Evolutionary conservation across 2,113 vertebrate species (phyloP).

Genomic region (Ancistrus triradiatus): DNA sequence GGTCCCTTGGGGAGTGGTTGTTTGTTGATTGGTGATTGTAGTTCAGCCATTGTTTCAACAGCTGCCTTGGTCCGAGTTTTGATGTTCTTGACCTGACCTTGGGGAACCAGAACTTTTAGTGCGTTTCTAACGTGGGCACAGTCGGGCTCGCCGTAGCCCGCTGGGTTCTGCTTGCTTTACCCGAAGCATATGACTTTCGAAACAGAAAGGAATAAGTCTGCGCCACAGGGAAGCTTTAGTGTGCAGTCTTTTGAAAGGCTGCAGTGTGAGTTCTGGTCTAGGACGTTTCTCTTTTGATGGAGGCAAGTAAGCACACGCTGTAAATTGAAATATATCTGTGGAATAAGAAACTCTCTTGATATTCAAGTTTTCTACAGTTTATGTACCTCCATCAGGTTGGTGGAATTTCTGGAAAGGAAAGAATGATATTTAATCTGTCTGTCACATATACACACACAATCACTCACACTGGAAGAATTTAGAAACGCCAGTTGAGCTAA

Average conservation of each 20-base stretch:
- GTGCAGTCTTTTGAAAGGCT: constrained; percentile 30
- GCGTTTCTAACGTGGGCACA: constrained; percentile 16
- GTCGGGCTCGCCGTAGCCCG: not conserved
- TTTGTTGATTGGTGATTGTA: constrained; percentile 42
- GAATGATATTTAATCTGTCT: too few relatives aligned
- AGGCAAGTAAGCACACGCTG: constrained; percentile 24
- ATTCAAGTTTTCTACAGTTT: too few relatives aligned
- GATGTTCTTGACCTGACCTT: constrained; percentile 51
- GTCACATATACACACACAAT: too few relatives aligned
- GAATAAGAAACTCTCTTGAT: too few relatives aligned
- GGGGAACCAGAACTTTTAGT: constrained; percentile 26
- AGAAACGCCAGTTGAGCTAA: too few relatives aligned
- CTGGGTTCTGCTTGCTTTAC: not conserved
- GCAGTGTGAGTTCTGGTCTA: constrained; percentile 30
- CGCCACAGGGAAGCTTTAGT: constrained; percentile 24
- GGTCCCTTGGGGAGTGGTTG: constrained; percentile 38
- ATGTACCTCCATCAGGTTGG: too few relatives aligned
- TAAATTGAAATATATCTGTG: too few relatives aligned
- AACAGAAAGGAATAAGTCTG: constrained; percentile 9
- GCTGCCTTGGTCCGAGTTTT: constrained; percentile 42
- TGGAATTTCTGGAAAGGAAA: too few relatives aligned
- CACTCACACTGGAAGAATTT: too few relatives aligned
- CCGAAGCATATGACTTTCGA: constrained; percentile 9
- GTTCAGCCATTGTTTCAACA: constrained; percentile 48
- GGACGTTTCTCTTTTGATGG: constrained; percentile 22